phyloP scores from a whole-genome alignment of 2,888 invertebrate species.

The Conomelus anceps region DNA sequence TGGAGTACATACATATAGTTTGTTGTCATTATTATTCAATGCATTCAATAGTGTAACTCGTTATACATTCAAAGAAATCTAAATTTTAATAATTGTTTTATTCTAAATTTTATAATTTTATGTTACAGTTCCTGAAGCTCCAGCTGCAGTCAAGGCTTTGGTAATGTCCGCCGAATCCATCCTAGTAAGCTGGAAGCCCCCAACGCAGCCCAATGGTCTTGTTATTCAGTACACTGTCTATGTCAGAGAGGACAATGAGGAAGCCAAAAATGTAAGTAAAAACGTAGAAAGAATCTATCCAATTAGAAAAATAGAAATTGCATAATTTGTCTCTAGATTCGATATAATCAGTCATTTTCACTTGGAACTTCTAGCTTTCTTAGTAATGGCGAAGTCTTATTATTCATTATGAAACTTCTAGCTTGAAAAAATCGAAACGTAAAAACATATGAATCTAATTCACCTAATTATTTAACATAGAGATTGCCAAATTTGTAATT shows the following conservation, averaged over 20 bases:
- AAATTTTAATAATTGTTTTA: neutral
- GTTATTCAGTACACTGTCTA: conserved; percentile 91
- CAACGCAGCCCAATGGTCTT: conserved; percentile 85
- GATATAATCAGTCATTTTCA: too few species aligned
- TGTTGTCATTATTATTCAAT: too few species aligned
- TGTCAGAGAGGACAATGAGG: conserved; percentile 40
- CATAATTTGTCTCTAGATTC: too few species aligned
- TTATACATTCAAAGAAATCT: neutral
- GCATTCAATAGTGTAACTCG: neutral
- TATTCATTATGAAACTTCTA: neutral
- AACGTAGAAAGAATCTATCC: neutral
- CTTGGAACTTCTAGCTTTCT: too few species aligned
- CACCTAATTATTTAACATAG: too few species aligned
- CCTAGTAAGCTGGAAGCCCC: conserved; percentile 89
- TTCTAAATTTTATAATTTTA: too few species aligned
- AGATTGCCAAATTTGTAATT: too few species aligned
- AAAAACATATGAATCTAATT: too few species aligned
- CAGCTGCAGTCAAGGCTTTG: conserved; percentile 85
- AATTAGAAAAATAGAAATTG: too few species aligned
- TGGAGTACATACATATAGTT: too few species aligned
- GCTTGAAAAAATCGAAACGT: too few species aligned
- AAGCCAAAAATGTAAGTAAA: conserved; percentile 38
- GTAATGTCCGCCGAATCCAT: conserved; percentile 89
- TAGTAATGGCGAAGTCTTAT: too few species aligned
- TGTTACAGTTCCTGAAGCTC: conserved; percentile 78